These are phyloP conservation scores for Phenacoccus solenopsis DNA, from an alignment of 1,140 invertebrate species.

Conservation along the genomic window DNA sequence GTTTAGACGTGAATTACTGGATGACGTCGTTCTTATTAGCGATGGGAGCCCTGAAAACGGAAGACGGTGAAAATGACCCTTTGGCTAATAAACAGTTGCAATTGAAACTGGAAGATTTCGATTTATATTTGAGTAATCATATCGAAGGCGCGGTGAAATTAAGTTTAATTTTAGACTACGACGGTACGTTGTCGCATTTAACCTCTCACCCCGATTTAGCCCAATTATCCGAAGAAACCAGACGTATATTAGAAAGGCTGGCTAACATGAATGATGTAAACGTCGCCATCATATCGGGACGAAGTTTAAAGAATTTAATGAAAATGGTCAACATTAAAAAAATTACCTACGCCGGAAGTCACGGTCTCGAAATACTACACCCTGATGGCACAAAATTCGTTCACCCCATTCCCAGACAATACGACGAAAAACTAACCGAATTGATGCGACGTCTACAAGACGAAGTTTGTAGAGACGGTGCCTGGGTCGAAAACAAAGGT, in stretches of 20 bases:
- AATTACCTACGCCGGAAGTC: slow-evolving; percentile 82
- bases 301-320: slow-evolving; percentile 76
- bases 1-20: slow-evolving; percentile 79
- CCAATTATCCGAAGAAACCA: slow-evolving; percentile 67
- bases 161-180: slow-evolving; percentile 74
- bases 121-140: slow-evolving; percentile 68
- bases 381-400: slow-evolving; percentile 82
- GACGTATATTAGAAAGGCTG: slow-evolving; percentile 64
- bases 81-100: slow-evolving; percentile 70
- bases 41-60: slow-evolving; percentile 58
- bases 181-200: slow-evolving; percentile 77
- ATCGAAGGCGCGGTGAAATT: slow-evolving; percentile 46
- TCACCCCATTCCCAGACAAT: slow-evolving; percentile 76
- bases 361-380: slow-evolving; percentile 77
- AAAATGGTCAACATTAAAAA: slow-evolving; percentile 81
- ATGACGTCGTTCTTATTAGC: slow-evolving; percentile 75
- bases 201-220: slow-evolving; percentile 80
- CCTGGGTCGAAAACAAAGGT: slow-evolving; percentile 87
- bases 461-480: slow-evolving; percentile 70
- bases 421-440: slow-evolving; percentile 63
- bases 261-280: slow-evolving; percentile 79
- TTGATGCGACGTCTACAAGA: slow-evolving; percentile 69
- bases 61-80: slow-evolving; percentile 57
- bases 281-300: slow-evolving; percentile 74
- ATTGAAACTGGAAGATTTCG: slow-evolving; percentile 73